These are phyloP conservation scores for Onthophagus taurus DNA, from an alignment of 1,140 invertebrate genomes.

Conservation along the genomic window DNA sequence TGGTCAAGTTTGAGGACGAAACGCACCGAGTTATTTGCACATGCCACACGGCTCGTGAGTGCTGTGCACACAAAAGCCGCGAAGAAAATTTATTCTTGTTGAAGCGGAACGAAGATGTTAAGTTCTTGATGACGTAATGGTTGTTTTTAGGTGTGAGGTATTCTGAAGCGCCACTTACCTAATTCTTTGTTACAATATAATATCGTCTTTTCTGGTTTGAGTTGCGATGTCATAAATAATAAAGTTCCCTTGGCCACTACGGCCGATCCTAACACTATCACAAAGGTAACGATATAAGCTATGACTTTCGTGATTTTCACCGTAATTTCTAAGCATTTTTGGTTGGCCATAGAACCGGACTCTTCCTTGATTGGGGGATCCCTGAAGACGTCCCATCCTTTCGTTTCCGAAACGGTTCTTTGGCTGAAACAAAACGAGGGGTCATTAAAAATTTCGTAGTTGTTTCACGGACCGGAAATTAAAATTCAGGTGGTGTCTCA, in stretches of 20 bases:
- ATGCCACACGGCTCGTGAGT: no score
- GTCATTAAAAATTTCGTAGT: background rate
- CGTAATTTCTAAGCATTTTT: slow-evolving; percentile 75
- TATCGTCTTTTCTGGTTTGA: slow-evolving; percentile 62
- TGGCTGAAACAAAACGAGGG: slow-evolving; percentile 49
- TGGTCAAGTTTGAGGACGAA: no score
- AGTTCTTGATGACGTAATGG: no score
- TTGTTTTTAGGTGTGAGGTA: no score
- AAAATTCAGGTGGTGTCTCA: no score
- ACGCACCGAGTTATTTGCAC: no score
- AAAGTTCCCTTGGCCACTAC: slow-evolving; percentile 79
- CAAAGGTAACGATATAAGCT: slow-evolving; percentile 75
- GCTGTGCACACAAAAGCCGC: no score
- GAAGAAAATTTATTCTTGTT: no score
- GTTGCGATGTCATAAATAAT: slow-evolving; percentile 85
- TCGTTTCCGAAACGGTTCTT: slow-evolving; percentile 75
- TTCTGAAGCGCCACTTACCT: slow-evolving; percentile 52
- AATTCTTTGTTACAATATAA: slow-evolving; percentile 74
- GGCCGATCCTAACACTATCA: slow-evolving; percentile 70
- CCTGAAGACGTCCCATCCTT: slow-evolving; percentile 93
- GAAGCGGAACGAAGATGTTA: no score
- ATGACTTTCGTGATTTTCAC: slow-evolving; percentile 78
- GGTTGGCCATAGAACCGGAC: slow-evolving; percentile 79
- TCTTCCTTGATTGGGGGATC: slow-evolving; percentile 80
- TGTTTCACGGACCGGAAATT: no score